phyloP scores from a whole-genome alignment of 2,888 invertebrate species.

The Synanthedon myopaeformis region DNA sequence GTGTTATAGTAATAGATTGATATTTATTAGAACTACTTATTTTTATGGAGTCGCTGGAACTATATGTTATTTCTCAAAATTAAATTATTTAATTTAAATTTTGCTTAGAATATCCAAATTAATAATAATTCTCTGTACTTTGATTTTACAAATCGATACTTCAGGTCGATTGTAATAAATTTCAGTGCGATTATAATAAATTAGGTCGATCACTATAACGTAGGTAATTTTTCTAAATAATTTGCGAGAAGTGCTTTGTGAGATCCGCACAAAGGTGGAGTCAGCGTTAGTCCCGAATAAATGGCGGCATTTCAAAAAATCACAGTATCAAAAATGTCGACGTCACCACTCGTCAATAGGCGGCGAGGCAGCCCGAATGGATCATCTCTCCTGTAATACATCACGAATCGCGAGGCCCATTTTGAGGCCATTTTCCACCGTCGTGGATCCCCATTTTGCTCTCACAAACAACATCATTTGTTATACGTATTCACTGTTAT shows the following conservation, averaged over 20 bases:
- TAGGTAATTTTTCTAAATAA: background rate
- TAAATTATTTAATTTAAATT: no score
- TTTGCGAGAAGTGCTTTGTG: slow-evolving; percentile 8
- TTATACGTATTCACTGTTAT: slow-evolving; percentile 56
- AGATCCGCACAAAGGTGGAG: slow-evolving; percentile 6
- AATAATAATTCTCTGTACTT: no score
- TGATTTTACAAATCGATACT: no score
- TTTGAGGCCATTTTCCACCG: slow-evolving; percentile 33
- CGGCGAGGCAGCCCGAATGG: slow-evolving; percentile 19
- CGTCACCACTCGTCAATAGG: slow-evolving; percentile 49
- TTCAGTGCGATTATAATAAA: no score
- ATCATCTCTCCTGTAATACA: slow-evolving; percentile 29
- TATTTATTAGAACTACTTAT: no score
- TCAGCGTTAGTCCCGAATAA: slow-evolving; percentile 13
- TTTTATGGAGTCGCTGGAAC: no score
- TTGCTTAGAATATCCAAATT: no score
- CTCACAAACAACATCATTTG: slow-evolving; percentile 67
- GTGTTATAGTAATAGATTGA: no score
- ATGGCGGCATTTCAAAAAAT: slow-evolving; percentile 6
- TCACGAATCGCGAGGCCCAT: slow-evolving; percentile 25
- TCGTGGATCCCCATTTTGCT: slow-evolving; percentile 24
- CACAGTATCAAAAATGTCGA: slow-evolving; percentile 20
- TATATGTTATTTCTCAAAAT: no score
- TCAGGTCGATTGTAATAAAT: no score
- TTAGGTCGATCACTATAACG: no score